Conservation (phyloP, 2,888 invertebrate genomes). For the Nemotelus pantherinus region DNA sequence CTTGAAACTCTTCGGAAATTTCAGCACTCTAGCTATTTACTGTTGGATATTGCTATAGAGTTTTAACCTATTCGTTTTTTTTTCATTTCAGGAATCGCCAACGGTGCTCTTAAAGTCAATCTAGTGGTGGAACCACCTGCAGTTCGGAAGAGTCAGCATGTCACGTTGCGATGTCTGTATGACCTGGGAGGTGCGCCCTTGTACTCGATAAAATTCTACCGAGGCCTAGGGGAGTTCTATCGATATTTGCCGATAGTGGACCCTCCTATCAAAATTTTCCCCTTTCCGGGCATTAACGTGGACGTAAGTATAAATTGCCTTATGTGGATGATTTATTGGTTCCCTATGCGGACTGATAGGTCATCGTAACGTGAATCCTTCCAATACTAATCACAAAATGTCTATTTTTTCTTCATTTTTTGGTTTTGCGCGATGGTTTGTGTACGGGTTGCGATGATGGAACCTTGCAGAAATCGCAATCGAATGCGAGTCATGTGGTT, state of each 20-base stretch:
- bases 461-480: constrained; percentile 73
- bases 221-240: constrained; percentile 85
- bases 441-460: constrained; percentile 21
- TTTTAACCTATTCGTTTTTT: background rate
- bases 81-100: constrained; percentile 65
- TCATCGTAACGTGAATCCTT: constrained; percentile 3
- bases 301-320: constrained; percentile 74
- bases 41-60: too few relatives aligned
- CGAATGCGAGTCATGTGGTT: constrained; percentile 79
- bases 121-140: constrained; percentile 76
- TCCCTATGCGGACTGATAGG: background rate
- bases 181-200: constrained; percentile 80
- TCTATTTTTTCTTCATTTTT: constrained; percentile 3
- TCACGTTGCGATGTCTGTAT: constrained; percentile 77
- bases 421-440: constrained; percentile 9
- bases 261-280: constrained; percentile 79
- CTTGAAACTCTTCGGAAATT: too few relatives aligned
- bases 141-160: constrained; percentile 75
- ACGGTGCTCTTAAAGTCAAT: constrained; percentile 74
- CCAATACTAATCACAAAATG: constrained; percentile 14
- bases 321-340: constrained; percentile 26
- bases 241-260: constrained; percentile 80
- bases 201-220: constrained; percentile 89
- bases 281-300: constrained; percentile 77
- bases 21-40: too few relatives aligned